Percentiles rank a stretch among this genome's conserved stretches.
These are phyloP conservation scores for Brachionus koreanus DNA, from an alignment of 1,140 invertebrate species.

Conservation along the genomic window DNA sequence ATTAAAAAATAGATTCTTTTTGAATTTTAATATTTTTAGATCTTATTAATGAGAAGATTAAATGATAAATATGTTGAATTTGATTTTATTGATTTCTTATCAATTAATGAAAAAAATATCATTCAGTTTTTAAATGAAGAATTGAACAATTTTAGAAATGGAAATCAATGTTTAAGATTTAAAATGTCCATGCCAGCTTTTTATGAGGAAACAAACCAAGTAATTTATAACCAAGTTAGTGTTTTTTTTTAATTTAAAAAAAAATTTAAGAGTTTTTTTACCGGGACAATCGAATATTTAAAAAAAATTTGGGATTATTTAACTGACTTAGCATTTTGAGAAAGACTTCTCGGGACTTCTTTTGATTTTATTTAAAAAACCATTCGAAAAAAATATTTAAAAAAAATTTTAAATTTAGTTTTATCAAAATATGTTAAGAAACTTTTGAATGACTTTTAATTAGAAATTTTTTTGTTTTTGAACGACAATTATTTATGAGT, in stretches of 20 bases:
- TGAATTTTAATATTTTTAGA: neutral
- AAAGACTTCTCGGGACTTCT: neutral
- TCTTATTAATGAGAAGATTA: neutral
- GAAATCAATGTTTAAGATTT: neutral
- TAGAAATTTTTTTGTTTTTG: no score
- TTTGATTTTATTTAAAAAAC: no score
- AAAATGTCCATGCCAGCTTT: slow-evolving; percentile 14
- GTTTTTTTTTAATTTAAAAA: neutral
- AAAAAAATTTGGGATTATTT: slow-evolving; percentile 9
- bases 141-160: neutral
- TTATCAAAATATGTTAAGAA: no score
- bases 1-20: neutral
- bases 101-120: neutral
- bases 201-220: slow-evolving; percentile 35
- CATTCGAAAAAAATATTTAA: no score
- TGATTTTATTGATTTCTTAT: slow-evolving; percentile 14
- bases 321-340: slow-evolving; percentile 7
- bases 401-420: no score
- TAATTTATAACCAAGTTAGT: neutral
- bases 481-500: no score
- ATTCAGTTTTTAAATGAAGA: neutral
- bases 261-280: neutral
- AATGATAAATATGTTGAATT: slow-evolving; percentile 18
- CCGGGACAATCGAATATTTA: neutral
- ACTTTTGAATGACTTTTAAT: no score